These are phyloP conservation scores for Arbacia lixula DNA, from an alignment of 53 echinoderm and acorn worm species.

Conservation along the genomic window DNA sequence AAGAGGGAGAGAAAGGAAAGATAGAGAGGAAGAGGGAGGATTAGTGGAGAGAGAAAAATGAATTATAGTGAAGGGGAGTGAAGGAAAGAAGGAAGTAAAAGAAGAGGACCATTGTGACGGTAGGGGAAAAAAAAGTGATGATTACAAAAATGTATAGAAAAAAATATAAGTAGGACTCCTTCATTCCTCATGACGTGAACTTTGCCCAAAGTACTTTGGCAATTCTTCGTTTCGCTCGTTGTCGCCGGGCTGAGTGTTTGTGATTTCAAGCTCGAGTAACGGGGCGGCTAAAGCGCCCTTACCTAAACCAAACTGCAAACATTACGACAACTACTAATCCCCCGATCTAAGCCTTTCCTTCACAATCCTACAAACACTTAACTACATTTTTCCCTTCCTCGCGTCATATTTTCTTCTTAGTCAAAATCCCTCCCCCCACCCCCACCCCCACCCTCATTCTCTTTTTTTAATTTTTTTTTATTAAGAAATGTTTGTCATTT, in stretches of 20 bases:
- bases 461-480: no score
- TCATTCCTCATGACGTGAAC: slow-evolving; percentile 1
- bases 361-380: slow-evolving; percentile 5
- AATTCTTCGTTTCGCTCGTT: neutral
- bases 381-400: neutral
- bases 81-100: no score
- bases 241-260: slow-evolving; percentile 20
- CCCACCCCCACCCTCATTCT: neutral
- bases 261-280: slow-evolving; percentile 34
- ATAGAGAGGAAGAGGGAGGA: no score
- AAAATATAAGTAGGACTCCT: neutral
- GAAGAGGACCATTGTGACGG: no score
- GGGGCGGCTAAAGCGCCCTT: neutral
- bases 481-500: no score
- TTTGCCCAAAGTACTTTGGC: slow-evolving; percentile 28
- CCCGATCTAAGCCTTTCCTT: neutral
- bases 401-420: neutral
- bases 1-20: no score
- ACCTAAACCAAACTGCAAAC: slow-evolving; percentile 33
- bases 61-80: no score
- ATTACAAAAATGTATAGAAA: no score
- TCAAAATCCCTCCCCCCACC: neutral
- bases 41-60: no score
- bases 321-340: slow-evolving; percentile 6
- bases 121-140: no score